phyloP scores from a whole-genome alignment of 2,888 invertebrate genomes.

The Punctoribates punctum region DNA sequence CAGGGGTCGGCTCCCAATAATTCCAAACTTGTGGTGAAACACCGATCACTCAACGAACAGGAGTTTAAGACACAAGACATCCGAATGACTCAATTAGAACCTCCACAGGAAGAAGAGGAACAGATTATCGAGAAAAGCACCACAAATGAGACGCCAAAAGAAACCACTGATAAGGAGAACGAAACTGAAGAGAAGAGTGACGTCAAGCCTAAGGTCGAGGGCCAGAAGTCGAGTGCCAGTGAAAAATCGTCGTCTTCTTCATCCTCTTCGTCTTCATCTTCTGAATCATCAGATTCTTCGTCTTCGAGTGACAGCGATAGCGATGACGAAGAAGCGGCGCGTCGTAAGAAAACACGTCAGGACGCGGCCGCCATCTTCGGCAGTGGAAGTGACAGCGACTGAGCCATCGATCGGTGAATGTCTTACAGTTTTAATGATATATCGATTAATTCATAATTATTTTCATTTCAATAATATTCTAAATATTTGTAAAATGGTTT shows the following conservation, averaged over 20 bases:
- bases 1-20: conserved; percentile 57
- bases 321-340: conserved; percentile 30
- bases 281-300: conserved; percentile 41
- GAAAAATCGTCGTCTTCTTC: conserved; percentile 39
- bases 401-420: background rate
- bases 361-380: conserved; percentile 50
- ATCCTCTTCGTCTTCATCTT: conserved; percentile 39
- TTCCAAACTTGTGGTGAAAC: conserved; percentile 81
- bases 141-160: conserved; percentile 51
- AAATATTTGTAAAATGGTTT: background rate
- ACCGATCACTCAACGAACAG: conserved; percentile 74
- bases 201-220: conserved; percentile 35
- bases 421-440: too few relatives aligned
- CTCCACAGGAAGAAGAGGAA: conserved; percentile 65
- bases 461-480: background rate
- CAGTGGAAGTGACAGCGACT: conserved; percentile 48
- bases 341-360: conserved; percentile 22
- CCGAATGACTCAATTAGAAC: conserved; percentile 81
- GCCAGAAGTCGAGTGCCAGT: conserved; percentile 37
- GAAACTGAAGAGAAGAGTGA: conserved; percentile 57
- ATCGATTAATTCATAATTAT: background rate
- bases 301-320: conserved; percentile 42
- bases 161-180: conserved; percentile 47
- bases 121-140: conserved; percentile 56
- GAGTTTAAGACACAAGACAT: conserved; percentile 76